phyloP scores from a whole-genome alignment of 1,140 invertebrate species.

The Dendrolimus punctatus region DNA sequence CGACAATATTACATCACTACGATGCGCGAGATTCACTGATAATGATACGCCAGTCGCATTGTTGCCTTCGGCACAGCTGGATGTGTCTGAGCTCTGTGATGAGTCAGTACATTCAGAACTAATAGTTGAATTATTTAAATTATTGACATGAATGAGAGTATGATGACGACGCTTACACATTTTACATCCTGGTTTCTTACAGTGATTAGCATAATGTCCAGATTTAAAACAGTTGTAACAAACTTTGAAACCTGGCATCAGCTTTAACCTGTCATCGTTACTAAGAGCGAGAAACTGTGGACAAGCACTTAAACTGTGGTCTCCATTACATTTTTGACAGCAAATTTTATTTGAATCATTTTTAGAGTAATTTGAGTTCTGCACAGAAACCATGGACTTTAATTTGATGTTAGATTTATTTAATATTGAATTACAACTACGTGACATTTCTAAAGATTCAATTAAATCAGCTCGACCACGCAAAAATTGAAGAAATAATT shows the following conservation, averaged over 20 bases:
- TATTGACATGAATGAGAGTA: conserved; percentile 5
- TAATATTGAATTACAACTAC: too few relatives aligned
- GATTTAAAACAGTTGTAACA: conserved; percentile 8
- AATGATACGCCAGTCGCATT: background rate
- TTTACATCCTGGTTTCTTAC: conserved; percentile 7
- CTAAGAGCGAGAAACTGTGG: conserved; percentile 19
- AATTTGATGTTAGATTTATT: too few relatives aligned
- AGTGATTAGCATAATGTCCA: conserved; percentile 6
- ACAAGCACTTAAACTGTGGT: conserved; percentile 4
- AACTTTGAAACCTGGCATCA: conserved; percentile 2
- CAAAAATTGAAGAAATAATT: too few relatives aligned
- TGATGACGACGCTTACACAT: conserved; percentile 7
- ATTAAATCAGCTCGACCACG: too few relatives aligned
- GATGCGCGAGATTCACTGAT: background rate
- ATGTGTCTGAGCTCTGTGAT: background rate
- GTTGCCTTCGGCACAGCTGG: background rate
- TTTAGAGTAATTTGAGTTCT: too few relatives aligned
- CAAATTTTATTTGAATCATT: too few relatives aligned
- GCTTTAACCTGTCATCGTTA: conserved; percentile 2
- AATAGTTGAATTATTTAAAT: background rate
- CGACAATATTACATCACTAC: conserved; percentile 1
- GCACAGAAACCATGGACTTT: too few relatives aligned
- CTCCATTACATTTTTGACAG: conserved; percentile 5
- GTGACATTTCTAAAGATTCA: too few relatives aligned
- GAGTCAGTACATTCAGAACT: background rate